Conservation (phyloP, 92 coral and sea anemone genomes). For the Montipora capitata region DNA sequence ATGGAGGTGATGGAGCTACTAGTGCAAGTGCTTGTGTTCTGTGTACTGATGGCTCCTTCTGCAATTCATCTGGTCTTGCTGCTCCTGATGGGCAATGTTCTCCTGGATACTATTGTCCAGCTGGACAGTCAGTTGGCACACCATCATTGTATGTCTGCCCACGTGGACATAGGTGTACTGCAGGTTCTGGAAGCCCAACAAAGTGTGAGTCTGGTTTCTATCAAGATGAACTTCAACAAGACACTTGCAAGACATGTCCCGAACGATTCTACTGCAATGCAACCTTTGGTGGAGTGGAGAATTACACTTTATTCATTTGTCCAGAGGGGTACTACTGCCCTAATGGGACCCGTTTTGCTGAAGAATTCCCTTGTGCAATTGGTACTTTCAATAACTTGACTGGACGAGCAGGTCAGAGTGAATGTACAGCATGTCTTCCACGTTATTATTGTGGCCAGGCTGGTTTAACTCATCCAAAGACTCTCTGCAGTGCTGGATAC, state of each 20-base stretch:
- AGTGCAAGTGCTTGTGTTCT: conserved; percentile 80
- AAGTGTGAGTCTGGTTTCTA: conserved; percentile 92
- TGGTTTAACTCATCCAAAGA: conserved; percentile 87
- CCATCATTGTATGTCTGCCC: conserved; percentile 90
- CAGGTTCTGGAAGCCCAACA: conserved; percentile 83
- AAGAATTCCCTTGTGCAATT: conserved; percentile 86
- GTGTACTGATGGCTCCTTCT: conserved; percentile 89
- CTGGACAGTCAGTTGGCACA: conserved; percentile 87
- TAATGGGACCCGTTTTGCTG: conserved; percentile 88
- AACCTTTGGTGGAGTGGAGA: conserved; percentile 85
- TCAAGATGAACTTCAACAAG: conserved; percentile 79
- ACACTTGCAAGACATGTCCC: conserved; percentile 88
- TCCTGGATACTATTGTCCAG: conserved; percentile 94
- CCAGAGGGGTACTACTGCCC: conserved; percentile 95
- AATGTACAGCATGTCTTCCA: conserved; percentile 90
- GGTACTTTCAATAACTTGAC: conserved; percentile 94
- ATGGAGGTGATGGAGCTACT: conserved; percentile 84
- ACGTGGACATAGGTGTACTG: conserved; percentile 80
- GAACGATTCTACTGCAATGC: conserved; percentile 96
- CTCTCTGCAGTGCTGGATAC: conserved; percentile 90
- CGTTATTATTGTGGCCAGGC: conserved; percentile 93
- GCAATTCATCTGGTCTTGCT: conserved; percentile 91
- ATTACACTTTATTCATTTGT: conserved; percentile 77
- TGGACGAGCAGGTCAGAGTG: conserved; percentile 88
- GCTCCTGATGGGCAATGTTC: conserved; percentile 90